phyloP scores from a whole-genome alignment of 2,797 vertebrate genomes.

The Falco rusticolus region DNA sequence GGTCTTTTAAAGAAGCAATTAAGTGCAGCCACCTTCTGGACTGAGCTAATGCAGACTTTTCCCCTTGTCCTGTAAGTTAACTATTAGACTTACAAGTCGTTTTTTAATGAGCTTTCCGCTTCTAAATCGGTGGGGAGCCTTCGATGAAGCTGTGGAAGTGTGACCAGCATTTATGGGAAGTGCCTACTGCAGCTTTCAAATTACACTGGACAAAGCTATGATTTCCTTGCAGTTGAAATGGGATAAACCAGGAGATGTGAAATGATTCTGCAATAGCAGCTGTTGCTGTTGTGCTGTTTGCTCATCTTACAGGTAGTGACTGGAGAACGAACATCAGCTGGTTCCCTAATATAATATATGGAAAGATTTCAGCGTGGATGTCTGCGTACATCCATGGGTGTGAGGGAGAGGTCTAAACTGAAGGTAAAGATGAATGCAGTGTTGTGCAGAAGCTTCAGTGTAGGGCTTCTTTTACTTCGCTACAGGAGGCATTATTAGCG shows the following conservation, averaged over 20 bases:
- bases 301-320: background rate
- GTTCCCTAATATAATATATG: background rate
- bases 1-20: slow-evolving; percentile 33
- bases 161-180: background rate
- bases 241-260: background rate
- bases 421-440: background rate
- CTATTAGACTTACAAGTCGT: background rate
- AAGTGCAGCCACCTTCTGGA: slow-evolving; percentile 10
- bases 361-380: background rate
- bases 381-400: background rate
- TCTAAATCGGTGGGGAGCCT: background rate
- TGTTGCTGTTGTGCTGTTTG: background rate
- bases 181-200: background rate
- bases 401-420: background rate
- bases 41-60: background rate
- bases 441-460: background rate
- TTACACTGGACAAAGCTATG: background rate
- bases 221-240: background rate
- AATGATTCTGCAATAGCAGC: slow-evolving; percentile 13
- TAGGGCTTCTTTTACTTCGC: background rate
- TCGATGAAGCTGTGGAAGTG: background rate
- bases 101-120: slow-evolving; percentile 13
- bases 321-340: background rate
- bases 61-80: background rate
- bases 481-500: background rate